Conservation (phyloP, 2,797 vertebrate species). For the Tapera naevia region DNA sequence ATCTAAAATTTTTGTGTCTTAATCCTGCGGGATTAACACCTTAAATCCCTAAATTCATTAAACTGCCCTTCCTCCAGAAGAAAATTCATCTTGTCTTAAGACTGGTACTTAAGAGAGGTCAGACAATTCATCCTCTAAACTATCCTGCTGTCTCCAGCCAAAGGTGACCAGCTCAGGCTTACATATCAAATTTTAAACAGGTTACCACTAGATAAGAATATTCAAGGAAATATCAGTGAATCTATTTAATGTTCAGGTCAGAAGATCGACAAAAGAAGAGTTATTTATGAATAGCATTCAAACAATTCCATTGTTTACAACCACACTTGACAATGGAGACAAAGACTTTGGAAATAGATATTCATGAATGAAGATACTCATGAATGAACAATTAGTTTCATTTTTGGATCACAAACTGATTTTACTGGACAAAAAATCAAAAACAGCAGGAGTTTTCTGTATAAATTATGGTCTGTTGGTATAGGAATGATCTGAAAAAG, state of each 20-base stretch:
- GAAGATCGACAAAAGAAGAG: background rate
- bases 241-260: background rate
- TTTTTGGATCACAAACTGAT: background rate
- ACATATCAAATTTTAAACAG: background rate
- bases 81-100: background rate
- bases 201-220: background rate
- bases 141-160: background rate
- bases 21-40: conserved; percentile 14
- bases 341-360: background rate
- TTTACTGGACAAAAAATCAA: background rate
- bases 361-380: background rate
- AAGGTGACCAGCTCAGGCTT: background rate
- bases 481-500: background rate
- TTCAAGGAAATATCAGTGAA: background rate
- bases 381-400: background rate
- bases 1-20: background rate
- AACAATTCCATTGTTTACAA: conserved; percentile 14
- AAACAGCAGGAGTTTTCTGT: background rate
- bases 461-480: background rate
- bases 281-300: background rate
- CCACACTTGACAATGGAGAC: background rate
- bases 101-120: background rate
- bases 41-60: background rate
- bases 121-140: background rate
- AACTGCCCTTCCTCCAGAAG: background rate